These are phyloP conservation scores for Ephestia elutella DNA, from an alignment of 1,140 invertebrate genomes.

Conservation along the genomic window DNA sequence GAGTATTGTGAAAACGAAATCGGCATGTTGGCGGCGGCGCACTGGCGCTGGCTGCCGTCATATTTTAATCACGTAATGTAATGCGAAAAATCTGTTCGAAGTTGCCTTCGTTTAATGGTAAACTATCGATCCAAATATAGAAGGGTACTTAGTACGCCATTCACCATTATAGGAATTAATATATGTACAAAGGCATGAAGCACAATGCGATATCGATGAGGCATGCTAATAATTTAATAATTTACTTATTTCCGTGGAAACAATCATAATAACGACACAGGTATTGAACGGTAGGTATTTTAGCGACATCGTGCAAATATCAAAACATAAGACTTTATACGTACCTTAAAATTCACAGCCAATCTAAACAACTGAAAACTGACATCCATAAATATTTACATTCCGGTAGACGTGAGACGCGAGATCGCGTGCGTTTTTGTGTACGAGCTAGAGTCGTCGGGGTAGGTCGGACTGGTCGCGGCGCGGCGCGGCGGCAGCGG, in stretches of 20 bases:
- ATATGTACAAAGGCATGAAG: conserved; percentile 53
- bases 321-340: conserved; percentile 56
- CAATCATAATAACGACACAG: conserved; percentile 35
- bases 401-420: conserved; percentile 58
- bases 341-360: conserved; percentile 73
- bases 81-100: conserved; percentile 64
- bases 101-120: conserved; percentile 55
- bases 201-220: conserved; percentile 50
- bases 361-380: conserved; percentile 74
- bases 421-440: conserved; percentile 56
- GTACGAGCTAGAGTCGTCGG: conserved; percentile 32
- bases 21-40: conserved; percentile 43
- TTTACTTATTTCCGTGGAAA: conserved; percentile 31
- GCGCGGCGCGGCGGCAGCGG: conserved; percentile 25
- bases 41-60: conserved; percentile 25
- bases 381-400: conserved; percentile 74
- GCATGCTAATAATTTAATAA: conserved; percentile 49
- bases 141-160: conserved; percentile 63
- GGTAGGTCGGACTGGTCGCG: conserved; percentile 27
- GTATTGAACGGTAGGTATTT: conserved; percentile 20
- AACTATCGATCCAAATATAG: conserved; percentile 70
- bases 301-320: conserved; percentile 56
- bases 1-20: conserved; percentile 32
- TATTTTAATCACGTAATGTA: conserved; percentile 52
- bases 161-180: conserved; percentile 41